Conservation (phyloP, 2,113 vertebrate genomes). For the Channa argus region DNA sequence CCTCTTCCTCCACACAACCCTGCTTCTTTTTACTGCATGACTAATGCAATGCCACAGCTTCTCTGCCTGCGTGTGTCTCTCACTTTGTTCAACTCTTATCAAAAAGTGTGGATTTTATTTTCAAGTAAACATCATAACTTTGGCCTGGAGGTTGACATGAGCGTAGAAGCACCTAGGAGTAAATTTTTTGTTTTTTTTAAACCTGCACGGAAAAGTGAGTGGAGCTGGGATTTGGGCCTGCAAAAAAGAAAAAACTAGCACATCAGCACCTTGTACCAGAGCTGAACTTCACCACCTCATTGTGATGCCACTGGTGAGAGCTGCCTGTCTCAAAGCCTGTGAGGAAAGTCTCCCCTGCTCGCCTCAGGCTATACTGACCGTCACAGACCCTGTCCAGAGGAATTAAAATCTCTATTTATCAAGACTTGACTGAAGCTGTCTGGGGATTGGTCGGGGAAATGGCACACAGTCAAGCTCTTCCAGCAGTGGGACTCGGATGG, state of each 20-base stretch:
- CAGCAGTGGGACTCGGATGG: conserved; percentile 61
- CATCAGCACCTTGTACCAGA: conserved; percentile 45
- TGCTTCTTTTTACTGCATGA: conserved; percentile 67
- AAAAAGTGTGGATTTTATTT: conserved; percentile 54
- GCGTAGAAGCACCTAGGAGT: neutral
- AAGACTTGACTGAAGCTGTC: conserved; percentile 41
- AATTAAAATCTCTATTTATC: conserved; percentile 73
- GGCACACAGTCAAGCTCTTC: conserved; percentile 34
- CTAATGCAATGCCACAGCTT: conserved; percentile 62
- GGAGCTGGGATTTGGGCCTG: neutral
- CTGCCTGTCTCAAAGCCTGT: conserved; percentile 50
- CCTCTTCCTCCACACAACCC: conserved; percentile 71
- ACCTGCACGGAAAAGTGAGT: neutral
- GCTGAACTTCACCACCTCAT: conserved; percentile 60
- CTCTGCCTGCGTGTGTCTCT: conserved; percentile 13
- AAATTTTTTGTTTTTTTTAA: neutral
- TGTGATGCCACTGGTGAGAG: conserved; percentile 60
- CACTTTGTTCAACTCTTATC: conserved; percentile 42
- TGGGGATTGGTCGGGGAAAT: conserved; percentile 43
- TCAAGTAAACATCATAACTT: conserved; percentile 33
- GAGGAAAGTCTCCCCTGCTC: conserved; percentile 40
- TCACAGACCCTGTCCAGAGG: conserved; percentile 56
- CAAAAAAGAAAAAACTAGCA: neutral
- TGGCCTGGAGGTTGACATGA: conserved; percentile 31
- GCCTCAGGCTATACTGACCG: conserved; percentile 60